Percentiles rank a stretch among this genome's conserved stretches.
Evolutionary conservation across 2,888 invertebrate species (phyloP).

Genomic region (Copidosoma aretas): DNA sequence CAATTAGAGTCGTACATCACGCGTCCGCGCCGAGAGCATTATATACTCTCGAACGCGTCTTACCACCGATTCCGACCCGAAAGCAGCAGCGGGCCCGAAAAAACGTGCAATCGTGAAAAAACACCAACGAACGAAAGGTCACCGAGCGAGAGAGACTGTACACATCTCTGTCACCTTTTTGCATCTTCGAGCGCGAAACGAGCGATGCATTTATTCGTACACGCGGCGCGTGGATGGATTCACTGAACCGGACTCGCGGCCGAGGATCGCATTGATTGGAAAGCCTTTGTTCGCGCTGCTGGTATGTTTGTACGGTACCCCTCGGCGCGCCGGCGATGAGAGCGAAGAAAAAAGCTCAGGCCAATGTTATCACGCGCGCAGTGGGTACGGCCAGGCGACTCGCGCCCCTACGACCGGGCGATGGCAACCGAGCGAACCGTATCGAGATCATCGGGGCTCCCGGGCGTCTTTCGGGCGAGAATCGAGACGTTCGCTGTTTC

Average conservation of each 20-base stretch:
- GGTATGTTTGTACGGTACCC: conserved; percentile 16
- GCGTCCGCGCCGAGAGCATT: neutral
- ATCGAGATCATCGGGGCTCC: too few species aligned
- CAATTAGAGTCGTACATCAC: too few species aligned
- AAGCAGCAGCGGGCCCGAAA: neutral
- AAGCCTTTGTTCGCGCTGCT: conserved; percentile 35
- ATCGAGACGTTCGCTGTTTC: too few species aligned
- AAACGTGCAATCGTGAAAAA: neutral
- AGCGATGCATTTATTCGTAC: too few species aligned
- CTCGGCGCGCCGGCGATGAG: too few species aligned
- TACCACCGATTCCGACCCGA: neutral
- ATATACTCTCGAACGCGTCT: neutral
- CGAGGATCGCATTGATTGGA: conserved; percentile 40
- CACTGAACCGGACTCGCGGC: conserved; percentile 35
- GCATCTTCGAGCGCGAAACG: neutral
- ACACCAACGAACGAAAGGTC: neutral
- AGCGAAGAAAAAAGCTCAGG: conserved; percentile 13
- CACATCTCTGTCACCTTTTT: too few species aligned
- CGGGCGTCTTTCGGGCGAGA: neutral
- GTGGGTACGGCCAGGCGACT: too few species aligned
- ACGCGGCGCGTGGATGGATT: conserved; percentile 12
- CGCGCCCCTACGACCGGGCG: too few species aligned
- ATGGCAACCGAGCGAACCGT: too few species aligned
- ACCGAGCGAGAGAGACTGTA: too few species aligned
- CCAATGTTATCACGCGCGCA: too few species aligned